phyloP scores from a whole-genome alignment of 2,888 invertebrate species.

The Chloromyia formosa region DNA sequence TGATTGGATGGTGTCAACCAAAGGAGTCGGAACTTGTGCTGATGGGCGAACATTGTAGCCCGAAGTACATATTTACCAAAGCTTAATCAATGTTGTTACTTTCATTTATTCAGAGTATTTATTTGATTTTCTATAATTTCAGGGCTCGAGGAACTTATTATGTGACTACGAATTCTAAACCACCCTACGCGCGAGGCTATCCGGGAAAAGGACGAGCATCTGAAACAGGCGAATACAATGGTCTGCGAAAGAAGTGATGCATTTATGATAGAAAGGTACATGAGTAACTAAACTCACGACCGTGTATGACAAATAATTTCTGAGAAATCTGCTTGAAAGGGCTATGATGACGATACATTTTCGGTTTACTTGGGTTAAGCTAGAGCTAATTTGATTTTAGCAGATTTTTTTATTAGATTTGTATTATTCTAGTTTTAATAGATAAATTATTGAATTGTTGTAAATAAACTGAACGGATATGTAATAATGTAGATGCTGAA shows the following conservation, averaged over 20 bases:
- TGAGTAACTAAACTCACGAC: background rate
- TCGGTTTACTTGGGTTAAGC: background rate
- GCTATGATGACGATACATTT: too few relatives aligned
- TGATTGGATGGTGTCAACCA: conserved; percentile 85
- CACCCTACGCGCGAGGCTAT: conserved; percentile 85
- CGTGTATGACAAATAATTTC: background rate
- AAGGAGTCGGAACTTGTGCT: conserved; percentile 80
- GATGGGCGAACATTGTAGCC: conserved; percentile 86
- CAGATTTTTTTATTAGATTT: background rate
- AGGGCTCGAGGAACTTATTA: conserved; percentile 88
- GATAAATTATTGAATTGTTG: conserved; percentile 19
- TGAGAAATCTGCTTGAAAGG: conserved; percentile 3
- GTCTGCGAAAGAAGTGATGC: conserved; percentile 35
- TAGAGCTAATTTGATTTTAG: background rate
- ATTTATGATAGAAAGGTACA: background rate
- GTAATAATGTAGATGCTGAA: too few relatives aligned
- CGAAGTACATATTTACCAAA: conserved; percentile 70
- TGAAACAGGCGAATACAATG: conserved; percentile 45
- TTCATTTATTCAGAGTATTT: background rate
- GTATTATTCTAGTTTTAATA: conserved; percentile 6
- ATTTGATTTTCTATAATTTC: conserved; percentile 54
- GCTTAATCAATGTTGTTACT: background rate
- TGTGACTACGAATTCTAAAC: conserved; percentile 84
- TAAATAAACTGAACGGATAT: background rate
- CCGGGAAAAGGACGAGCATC: conserved; percentile 67